Base-by-base conservation (phyloP, 2,113 vertebrate species). In the Labeo catla region DNA sequence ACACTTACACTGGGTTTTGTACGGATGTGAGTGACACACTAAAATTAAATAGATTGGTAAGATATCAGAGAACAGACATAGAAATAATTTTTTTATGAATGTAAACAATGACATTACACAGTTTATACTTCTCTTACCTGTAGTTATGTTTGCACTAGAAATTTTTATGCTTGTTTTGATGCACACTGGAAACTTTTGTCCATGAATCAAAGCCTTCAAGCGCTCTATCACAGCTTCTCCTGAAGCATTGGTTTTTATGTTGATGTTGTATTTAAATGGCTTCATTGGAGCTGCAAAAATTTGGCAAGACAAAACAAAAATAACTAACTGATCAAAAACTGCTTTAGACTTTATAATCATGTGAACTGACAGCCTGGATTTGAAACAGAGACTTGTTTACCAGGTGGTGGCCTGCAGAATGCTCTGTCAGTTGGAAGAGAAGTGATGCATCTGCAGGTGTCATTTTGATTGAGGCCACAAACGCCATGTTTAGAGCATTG, bases 231-330 rank as follows among this genome's bases (percentile, higher is more conserved):
- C 77, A 1, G 7, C 21, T 39, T 13, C 77, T 11, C 39, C 61
- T 80, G 52, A 45, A 11, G 77, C 50, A 57, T 61, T 80, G 34
- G 61, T 80, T 43, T 80, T 80, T 11, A 80, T 39, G 34, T 80
- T 21, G n/a, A 5, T 81, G 4, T 1, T 45, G 39, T 81, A 65
- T 66, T 81, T 81, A 12, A 81, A 65, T 39, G 39, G 8, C 39
- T 39, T 39, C 39, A 39, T 3, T 4, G 39, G 39, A 39, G 5
- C 39, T 39, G 39, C 39, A 39, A 39, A 39, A 5, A 39, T 49
- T 39, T 39, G 3, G 39, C 15, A 28, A 28, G 28, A 28, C 12
- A 57, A 16, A 19, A 57, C 39, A 39, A 39, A 39, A 57, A 57
- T 57, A 16, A 57, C 11, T 15, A 19, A 57, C 52, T 6, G 6